Conservation (phyloP, 2,797 vertebrate species). For the Peromyscus attwateri region DNA sequence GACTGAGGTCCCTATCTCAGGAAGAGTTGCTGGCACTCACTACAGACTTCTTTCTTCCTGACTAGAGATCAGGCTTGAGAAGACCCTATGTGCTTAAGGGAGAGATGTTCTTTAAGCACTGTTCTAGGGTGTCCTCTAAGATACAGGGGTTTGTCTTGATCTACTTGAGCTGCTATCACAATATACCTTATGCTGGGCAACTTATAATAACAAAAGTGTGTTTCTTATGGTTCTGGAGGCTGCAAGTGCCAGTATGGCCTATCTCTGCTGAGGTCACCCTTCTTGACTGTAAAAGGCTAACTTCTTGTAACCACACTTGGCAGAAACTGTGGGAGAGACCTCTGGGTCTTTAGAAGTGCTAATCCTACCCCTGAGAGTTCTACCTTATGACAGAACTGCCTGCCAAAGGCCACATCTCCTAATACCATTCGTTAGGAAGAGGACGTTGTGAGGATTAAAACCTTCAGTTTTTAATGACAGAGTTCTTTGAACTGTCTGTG, state of each 20-base stretch:
- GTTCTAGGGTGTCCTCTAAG: background rate
- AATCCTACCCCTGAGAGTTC: background rate
- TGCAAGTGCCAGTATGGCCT: background rate
- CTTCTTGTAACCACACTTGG: background rate
- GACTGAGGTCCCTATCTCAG: background rate
- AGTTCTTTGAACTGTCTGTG: background rate
- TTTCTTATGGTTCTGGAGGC: background rate
- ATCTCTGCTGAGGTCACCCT: background rate
- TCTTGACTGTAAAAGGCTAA: background rate
- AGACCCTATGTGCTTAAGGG: background rate
- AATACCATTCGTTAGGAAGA: background rate
- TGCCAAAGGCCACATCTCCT: background rate
- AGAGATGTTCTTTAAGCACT: background rate
- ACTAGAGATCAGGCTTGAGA: background rate
- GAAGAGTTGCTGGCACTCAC: background rate
- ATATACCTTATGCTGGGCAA: background rate
- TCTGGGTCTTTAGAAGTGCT: background rate
- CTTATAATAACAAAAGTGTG: background rate
- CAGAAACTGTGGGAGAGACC: background rate
- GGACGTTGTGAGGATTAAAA: background rate
- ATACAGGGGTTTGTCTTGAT: background rate
- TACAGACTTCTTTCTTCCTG: conserved; percentile 9
- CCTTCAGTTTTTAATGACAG: background rate
- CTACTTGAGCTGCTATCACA: background rate
- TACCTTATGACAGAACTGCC: background rate